These are phyloP conservation scores for Tipula vernalis DNA, from an alignment of 2,888 invertebrate genomes.

Conservation along the genomic window DNA sequence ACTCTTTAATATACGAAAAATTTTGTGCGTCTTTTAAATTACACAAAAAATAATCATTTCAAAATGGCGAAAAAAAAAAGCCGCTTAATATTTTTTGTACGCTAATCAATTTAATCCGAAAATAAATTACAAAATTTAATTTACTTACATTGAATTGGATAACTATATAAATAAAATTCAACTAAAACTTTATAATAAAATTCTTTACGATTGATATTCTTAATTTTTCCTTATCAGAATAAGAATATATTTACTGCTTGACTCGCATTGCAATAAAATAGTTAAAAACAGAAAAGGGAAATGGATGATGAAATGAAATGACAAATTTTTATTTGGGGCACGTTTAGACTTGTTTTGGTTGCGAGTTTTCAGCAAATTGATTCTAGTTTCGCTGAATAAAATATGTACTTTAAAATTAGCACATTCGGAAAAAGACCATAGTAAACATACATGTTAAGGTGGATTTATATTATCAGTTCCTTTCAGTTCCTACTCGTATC, in stretches of 20 bases:
- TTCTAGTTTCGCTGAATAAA: no score
- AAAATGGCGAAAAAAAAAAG: neutral
- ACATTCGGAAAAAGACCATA: no score
- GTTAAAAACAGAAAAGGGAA: neutral
- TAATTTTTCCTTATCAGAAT: neutral
- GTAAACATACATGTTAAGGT: no score
- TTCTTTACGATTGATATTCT: neutral
- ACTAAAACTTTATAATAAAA: neutral
- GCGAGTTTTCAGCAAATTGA: neutral
- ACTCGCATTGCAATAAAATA: neutral
- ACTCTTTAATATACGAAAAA: neutral
- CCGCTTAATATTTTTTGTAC: neutral
- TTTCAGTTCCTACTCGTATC: no score
- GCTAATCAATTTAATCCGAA: neutral
- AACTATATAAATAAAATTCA: neutral
- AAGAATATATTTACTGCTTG: neutral
- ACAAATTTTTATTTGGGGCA: neutral
- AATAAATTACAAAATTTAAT: neutral
- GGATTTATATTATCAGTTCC: no score
- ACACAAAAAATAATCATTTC: neutral
- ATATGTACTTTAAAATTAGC: no score
- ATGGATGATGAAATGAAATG: neutral
- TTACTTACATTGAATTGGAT: neutral
- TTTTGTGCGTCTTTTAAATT: neutral
- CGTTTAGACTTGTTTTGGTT: neutral